Conservation (phyloP, 2,797 vertebrate species). For the Sparus aurata region DNA sequence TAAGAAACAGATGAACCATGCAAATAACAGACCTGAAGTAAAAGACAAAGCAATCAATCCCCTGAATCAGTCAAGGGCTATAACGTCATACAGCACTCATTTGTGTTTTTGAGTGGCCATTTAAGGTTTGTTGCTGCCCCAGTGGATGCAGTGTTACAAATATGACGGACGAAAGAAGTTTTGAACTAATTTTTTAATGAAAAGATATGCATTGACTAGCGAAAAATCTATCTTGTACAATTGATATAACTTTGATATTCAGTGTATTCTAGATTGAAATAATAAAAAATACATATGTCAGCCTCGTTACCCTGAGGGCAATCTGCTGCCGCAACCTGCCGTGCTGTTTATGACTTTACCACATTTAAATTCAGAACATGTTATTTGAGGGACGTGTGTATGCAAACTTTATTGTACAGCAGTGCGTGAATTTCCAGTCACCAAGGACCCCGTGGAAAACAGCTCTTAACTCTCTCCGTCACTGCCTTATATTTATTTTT, state of each 20-base stretch:
- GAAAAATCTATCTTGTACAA: neutral
- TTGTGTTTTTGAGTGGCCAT: neutral
- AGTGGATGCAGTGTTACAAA: neutral
- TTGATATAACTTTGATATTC: neutral
- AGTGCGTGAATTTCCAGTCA: constrained; percentile 15
- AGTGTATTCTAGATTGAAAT: neutral
- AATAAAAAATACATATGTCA: constrained; percentile 8
- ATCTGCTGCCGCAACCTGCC: constrained; percentile 55
- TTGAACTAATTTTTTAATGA: neutral
- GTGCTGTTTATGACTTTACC: constrained; percentile 37
- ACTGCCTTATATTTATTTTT: neutral
- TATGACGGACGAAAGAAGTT: neutral
- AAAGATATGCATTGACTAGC: neutral
- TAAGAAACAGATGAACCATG: too few relatives aligned
- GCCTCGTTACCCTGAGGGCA: constrained; percentile 29
- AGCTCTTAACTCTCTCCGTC: constrained; percentile 9
- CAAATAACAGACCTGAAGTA: too few relatives aligned
- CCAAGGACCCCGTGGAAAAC: neutral
- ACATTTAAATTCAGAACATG: constrained; percentile 31
- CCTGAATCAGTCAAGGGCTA: neutral
- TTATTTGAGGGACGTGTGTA: constrained; percentile 20
- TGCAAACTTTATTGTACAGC: constrained; percentile 27
- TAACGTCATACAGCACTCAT: neutral
- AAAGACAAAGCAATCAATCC: too few relatives aligned
- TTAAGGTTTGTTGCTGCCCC: neutral